A percentile compares a stretch with the other conserved stretches of the same genome.
Conservation (phyloP, 1,140 invertebrate genomes). For the Telenomus remus region DNA sequence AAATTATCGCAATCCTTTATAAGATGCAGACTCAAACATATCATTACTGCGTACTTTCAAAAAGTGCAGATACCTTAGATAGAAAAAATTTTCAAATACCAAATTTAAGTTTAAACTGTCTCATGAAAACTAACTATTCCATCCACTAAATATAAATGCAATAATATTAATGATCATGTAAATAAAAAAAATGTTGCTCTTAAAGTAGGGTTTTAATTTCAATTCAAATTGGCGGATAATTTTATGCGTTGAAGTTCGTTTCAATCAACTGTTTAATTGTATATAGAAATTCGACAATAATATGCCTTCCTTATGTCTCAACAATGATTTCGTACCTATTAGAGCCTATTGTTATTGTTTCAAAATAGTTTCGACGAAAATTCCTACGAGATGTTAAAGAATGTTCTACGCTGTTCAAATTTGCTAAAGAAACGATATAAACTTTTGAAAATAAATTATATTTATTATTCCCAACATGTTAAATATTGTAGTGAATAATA, state of each 20-base stretch:
- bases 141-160: conserved; percentile 21
- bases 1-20: conserved; percentile 21
- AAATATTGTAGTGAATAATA: too few species aligned
- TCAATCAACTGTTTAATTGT: conserved; percentile 12
- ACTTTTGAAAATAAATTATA: too few species aligned
- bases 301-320: conserved; percentile 15
- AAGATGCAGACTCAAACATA: conserved; percentile 27
- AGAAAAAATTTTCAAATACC: conserved; percentile 43
- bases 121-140: conserved; percentile 9
- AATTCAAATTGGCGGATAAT: conserved; percentile 16
- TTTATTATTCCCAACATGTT: too few species aligned
- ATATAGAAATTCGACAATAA: conserved; percentile 36
- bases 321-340: background rate
- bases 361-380: too few species aligned
- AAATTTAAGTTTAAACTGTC: conserved; percentile 30
- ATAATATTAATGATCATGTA: background rate
- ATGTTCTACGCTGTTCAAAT: too few species aligned
- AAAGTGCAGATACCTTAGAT: conserved; percentile 36
- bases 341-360: too few species aligned
- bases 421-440: too few species aligned
- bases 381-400: too few species aligned
- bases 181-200: background rate
- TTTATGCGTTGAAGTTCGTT: conserved; percentile 11
- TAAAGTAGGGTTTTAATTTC: conserved; percentile 2
- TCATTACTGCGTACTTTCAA: conserved; percentile 39